phyloP scores from a whole-genome alignment of 2,797 vertebrate species.

The Squalus acanthias region DNA sequence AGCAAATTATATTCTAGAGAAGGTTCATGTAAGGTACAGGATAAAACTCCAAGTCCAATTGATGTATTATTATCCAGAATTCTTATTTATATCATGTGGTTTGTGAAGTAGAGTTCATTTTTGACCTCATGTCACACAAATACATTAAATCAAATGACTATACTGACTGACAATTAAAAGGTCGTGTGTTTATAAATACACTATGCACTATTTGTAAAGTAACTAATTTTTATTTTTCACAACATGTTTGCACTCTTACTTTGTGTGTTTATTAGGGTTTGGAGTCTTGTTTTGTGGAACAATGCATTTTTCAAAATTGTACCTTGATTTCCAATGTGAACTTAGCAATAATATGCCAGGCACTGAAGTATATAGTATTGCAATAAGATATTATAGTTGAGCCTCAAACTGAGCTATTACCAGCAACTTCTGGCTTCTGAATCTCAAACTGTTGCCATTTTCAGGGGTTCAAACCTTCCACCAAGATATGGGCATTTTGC shows the following conservation, averaged over 20 bases:
- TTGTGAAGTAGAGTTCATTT: neutral
- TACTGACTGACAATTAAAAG: neutral
- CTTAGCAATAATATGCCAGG: neutral
- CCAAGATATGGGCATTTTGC: neutral
- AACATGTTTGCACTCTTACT: neutral
- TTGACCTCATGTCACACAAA: neutral
- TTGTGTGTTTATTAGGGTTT: neutral
- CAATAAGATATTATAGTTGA: neutral
- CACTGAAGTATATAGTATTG: neutral
- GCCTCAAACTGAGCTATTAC: neutral
- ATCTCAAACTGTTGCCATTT: neutral
- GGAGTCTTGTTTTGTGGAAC: neutral
- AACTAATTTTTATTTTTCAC: neutral
- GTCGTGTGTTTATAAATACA: neutral
- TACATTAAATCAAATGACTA: neutral
- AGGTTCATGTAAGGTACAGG: constrained; percentile 15
- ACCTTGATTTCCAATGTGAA: neutral
- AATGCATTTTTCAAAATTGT: neutral
- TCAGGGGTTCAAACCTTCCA: neutral
- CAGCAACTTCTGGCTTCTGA: neutral
- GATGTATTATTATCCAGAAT: constrained; percentile 6
- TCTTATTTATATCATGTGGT: neutral
- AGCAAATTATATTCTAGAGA: constrained; percentile 16
- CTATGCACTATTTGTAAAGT: neutral
- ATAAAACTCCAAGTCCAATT: neutral